phyloP scores from a whole-genome alignment of 2,797 vertebrate genomes.

The Phoxinus dragarum region DNA sequence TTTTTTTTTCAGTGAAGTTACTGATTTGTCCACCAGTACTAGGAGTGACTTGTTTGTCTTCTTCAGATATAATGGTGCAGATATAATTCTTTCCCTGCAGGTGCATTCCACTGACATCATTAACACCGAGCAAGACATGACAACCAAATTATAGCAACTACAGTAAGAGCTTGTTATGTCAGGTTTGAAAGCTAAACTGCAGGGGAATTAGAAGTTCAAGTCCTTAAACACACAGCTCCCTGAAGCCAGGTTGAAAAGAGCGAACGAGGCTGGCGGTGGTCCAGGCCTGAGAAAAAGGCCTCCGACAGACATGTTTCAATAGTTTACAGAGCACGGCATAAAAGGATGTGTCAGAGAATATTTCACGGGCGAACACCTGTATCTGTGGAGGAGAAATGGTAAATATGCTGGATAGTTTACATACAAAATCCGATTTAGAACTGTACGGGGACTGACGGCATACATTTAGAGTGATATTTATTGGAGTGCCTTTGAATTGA shows the following conservation, averaged over 20 bases:
- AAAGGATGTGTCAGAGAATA: conserved; percentile 58
- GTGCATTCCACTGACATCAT: conserved; percentile 35
- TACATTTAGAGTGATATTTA: conserved; percentile 54
- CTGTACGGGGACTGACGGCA: conserved; percentile 47
- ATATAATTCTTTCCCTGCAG: conserved; percentile 22
- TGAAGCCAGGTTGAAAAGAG: conserved; percentile 24
- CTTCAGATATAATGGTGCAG: background rate
- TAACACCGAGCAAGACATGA: conserved; percentile 22
- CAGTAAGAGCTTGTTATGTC: conserved; percentile 36
- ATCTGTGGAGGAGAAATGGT: conserved; percentile 54
- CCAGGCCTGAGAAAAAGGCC: conserved; percentile 53
- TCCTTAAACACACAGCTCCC: conserved; percentile 33
- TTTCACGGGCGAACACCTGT: conserved; percentile 59
- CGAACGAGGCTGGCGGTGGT: conserved; percentile 18
- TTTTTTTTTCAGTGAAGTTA: background rate
- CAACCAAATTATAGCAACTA: conserved; percentile 9
- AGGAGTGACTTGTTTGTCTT: background rate
- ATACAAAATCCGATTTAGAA: conserved; percentile 55
- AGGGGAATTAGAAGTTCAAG: conserved; percentile 20
- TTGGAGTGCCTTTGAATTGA: conserved; percentile 55
- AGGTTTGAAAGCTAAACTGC: conserved; percentile 32
- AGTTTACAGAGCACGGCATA: conserved; percentile 57
- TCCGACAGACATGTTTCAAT: conserved; percentile 44
- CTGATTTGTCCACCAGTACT: background rate
- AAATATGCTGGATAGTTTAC: conserved; percentile 61